Percentiles rank a stretch among this genome's conserved stretches.
phyloP scores from a whole-genome alignment of 2,113 vertebrate species.

The Spheniscus mendiculus region DNA sequence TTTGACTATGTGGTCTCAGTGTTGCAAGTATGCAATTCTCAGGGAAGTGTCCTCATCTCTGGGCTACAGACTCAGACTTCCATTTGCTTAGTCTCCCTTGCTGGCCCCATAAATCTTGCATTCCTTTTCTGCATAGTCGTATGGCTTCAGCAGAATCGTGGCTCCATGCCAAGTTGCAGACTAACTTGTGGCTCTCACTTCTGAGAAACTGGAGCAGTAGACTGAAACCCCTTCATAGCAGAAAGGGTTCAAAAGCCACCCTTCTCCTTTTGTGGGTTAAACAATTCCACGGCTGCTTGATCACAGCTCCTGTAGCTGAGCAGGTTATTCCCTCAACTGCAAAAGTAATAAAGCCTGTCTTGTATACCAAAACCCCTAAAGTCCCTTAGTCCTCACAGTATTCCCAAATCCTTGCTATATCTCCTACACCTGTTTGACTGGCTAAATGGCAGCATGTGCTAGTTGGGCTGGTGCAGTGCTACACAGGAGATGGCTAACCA shows the following conservation, averaged over 20 bases:
- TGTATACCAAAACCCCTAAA: neutral
- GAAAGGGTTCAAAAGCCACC: neutral
- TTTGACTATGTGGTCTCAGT: neutral
- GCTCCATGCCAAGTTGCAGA: neutral
- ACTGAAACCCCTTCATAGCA: neutral
- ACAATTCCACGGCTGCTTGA: neutral
- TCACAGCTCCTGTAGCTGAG: neutral
- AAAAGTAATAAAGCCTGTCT: neutral
- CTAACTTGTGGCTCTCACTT: neutral
- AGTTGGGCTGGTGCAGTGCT: neutral
- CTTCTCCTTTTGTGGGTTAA: neutral
- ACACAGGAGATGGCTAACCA: neutral
- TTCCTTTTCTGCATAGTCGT: neutral
- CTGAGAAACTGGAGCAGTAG: neutral
- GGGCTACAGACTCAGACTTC: neutral
- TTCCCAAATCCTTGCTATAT: neutral
- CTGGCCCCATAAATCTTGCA: constrained; percentile 60
- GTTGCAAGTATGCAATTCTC: neutral
- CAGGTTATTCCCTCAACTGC: neutral
- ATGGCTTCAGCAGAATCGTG: constrained; percentile 9
- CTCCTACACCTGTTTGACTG: neutral
- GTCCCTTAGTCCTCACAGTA: neutral
- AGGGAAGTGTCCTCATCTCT: neutral
- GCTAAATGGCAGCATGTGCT: neutral
- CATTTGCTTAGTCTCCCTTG: constrained; percentile 1